Percentiles rank a stretch among this genome's conserved stretches.
phyloP scores from a whole-genome alignment of 2,797 vertebrate species.

The Sebastes jordani region DNA sequence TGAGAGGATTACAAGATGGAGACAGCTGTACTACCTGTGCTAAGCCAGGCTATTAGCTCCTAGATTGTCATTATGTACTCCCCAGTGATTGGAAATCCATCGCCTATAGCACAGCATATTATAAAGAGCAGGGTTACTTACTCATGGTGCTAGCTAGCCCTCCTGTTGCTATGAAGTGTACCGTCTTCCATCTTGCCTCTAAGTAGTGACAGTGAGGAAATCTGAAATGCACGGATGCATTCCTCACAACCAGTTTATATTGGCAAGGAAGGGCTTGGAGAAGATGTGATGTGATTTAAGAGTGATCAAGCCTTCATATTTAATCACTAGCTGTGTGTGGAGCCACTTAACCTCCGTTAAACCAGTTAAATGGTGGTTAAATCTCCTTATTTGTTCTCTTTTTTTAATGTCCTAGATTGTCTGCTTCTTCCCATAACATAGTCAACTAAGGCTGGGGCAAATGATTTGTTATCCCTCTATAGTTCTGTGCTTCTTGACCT shows the following conservation, averaged over 20 bases:
- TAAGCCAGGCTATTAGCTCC: neutral
- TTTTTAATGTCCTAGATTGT: neutral
- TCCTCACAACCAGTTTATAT: neutral
- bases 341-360: neutral
- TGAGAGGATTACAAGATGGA: constrained; percentile 11
- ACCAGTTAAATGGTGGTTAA: neutral
- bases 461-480: neutral
- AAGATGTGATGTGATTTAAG: neutral
- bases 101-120: neutral
- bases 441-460: neutral
- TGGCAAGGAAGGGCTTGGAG: neutral
- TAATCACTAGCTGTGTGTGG: constrained; percentile 9
- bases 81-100: neutral
- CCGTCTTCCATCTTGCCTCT: neutral
- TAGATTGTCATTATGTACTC: neutral
- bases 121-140: neutral
- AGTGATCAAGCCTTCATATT: neutral
- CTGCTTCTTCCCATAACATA: neutral
- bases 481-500: neutral
- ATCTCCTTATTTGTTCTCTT: neutral
- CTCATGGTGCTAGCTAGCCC: neutral
- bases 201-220: neutral
- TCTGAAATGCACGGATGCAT: neutral
- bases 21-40: neutral
- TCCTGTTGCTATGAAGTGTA: neutral